phyloP scores from a whole-genome alignment of 1,140 invertebrate species.

The Nebria ingens region DNA sequence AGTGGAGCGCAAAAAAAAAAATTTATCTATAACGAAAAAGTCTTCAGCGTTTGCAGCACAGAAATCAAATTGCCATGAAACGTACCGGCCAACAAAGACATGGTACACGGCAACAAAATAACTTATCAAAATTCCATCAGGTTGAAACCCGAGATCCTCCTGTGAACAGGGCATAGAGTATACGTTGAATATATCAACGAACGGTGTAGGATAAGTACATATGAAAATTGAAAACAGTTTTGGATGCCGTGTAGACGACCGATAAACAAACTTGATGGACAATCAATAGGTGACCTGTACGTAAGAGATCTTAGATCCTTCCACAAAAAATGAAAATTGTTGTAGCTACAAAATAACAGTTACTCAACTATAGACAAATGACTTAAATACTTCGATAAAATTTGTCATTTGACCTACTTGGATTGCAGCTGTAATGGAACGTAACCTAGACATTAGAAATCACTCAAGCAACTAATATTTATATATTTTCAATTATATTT shows the following conservation, averaged over 20 bases:
- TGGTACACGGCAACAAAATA: not conserved
- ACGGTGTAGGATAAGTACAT: not conserved
- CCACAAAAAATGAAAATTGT: too few relatives aligned
- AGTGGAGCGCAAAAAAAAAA: too few relatives aligned
- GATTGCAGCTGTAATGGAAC: too few relatives aligned
- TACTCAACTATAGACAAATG: too few relatives aligned
- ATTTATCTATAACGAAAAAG: not conserved
- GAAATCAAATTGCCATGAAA: constrained; percentile 3
- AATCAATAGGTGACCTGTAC: not conserved
- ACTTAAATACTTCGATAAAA: too few relatives aligned
- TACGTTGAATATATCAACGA: not conserved
- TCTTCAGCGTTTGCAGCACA: not conserved
- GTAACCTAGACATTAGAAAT: too few relatives aligned
- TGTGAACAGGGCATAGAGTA: not conserved
- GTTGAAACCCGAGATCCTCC: not conserved
- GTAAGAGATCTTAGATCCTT: too few relatives aligned
- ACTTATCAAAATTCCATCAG: constrained; percentile 9
- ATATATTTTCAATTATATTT: too few relatives aligned
- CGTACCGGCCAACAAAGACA: not conserved
- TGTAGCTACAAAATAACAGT: too few relatives aligned
- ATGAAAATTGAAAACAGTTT: constrained; percentile 6
- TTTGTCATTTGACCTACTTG: too few relatives aligned
- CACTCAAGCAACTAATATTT: too few relatives aligned
- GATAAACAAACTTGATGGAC: not conserved
- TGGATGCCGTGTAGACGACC: not conserved